These are phyloP conservation scores for Dermatophagoides farinae DNA, from an alignment of 1,140 invertebrate genomes.

Conservation along the genomic window DNA sequence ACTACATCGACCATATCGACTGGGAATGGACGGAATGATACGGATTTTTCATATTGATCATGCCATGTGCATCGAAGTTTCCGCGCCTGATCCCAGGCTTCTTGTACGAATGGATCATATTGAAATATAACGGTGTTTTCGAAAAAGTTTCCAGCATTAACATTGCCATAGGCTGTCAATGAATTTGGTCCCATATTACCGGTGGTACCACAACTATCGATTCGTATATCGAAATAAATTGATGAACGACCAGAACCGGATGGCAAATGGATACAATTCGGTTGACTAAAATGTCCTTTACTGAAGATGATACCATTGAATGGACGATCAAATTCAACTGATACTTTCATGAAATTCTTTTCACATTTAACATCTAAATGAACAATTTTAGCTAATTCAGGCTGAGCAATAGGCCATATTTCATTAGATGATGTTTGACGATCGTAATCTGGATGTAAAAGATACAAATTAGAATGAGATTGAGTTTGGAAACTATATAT, in stretches of 20 bases:
- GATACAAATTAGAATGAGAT: not conserved
- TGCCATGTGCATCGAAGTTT: conserved; percentile 84
- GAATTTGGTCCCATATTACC: conserved; percentile 35
- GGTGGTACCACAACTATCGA: conserved; percentile 73
- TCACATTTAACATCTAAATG: conserved; percentile 22
- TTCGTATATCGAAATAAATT: conserved; percentile 72
- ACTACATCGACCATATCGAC: conserved; percentile 88
- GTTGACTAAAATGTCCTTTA: conserved; percentile 47
- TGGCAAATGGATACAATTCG: conserved; percentile 69
- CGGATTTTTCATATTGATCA: conserved; percentile 81
- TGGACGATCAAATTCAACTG: conserved; percentile 22
- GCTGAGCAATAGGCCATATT: conserved; percentile 18
- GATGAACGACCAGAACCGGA: conserved; percentile 66
- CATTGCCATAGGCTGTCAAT: conserved; percentile 25
- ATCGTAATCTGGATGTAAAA: conserved; percentile 8
- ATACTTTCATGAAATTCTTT: conserved; percentile 22
- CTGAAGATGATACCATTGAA: conserved; percentile 23
- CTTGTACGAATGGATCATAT: conserved; percentile 82
- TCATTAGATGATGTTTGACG: conserved; percentile 8
- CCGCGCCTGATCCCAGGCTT: conserved; percentile 83
- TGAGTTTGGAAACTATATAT: not conserved
- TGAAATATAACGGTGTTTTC: conserved; percentile 85
- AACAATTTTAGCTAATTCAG: conserved; percentile 22
- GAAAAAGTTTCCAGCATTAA: conserved; percentile 69
- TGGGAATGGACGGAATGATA: conserved; percentile 77